Base-by-base conservation (phyloP, 2,888 invertebrate genomes). In the Trichogramma evanescens region DNA sequence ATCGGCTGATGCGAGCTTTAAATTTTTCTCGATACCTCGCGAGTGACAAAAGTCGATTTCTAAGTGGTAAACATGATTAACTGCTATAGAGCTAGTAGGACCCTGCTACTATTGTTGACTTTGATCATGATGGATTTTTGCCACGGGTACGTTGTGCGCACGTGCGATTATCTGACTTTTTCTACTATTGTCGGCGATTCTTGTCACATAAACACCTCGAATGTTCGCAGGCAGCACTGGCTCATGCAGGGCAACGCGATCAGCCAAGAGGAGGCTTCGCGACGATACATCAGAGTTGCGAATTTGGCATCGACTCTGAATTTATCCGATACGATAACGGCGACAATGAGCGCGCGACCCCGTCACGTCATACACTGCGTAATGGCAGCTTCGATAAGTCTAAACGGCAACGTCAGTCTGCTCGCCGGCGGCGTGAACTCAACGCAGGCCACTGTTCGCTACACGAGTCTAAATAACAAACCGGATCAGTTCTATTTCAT, bases 171-270 rank as follows among this genome's bases (percentile, higher is more conserved):
- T 13, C 13, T 13, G 13, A 13, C 13, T 13, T 13, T 13, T 13
- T 13, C 13, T 13, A 13, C 13, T 13, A 13, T 13, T 13, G 13
- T 13, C 13, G 13, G 13, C 13, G 13, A 13, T 26, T 26, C 26
- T 26, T 26, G 26, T 26, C 26, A 26, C 26, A 26, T 26, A 26
- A 13, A 2, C 26, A 26, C 26, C 26, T 9, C 10, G 9, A 51
- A 49, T 10, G 13, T n/a, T 49, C 13, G 38, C 43, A 67, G 68
- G 26, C 49, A 54, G 7, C 65, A 62, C 26, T 68, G 69, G 69
- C 53, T 68, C 45, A 66, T 67, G 63, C 48, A 59, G 45, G 69
- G 68, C 8, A 62, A 66, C n/a, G 44, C 57, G 6, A 58, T 66
- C 7, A 38, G 50, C 39, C 46, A 63, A 2, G 38, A 48, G 10